Evolutionary conservation across 2,888 invertebrate genomes (phyloP).

Genomic region (Ecdyonurus torrentis): DNA sequence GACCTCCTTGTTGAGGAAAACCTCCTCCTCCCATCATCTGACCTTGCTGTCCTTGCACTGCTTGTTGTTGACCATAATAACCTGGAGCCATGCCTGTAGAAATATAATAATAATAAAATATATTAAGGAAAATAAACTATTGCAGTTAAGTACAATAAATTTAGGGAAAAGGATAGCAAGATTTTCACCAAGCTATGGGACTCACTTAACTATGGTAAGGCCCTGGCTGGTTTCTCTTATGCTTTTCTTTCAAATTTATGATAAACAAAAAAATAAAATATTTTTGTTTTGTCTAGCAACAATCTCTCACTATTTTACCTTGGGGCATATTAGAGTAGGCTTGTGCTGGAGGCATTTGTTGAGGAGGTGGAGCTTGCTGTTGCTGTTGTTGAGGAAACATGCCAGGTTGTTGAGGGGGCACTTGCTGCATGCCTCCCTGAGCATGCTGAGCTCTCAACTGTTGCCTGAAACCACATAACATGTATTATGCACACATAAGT

Average conservation of each 20-base stretch:
- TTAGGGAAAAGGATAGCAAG: too few relatives aligned
- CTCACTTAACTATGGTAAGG: neutral
- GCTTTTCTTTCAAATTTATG: too few relatives aligned
- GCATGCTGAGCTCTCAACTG: constrained; percentile 13
- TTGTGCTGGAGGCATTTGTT: constrained; percentile 13
- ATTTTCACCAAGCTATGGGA: too few relatives aligned
- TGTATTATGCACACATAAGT: too few relatives aligned
- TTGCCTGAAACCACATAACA: constrained; percentile 20
- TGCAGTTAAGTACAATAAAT: too few relatives aligned
- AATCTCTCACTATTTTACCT: too few relatives aligned
- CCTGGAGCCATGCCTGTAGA: neutral
- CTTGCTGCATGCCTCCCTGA: constrained; percentile 18
- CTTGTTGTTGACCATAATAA: neutral
- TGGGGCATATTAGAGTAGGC: constrained; percentile 17
- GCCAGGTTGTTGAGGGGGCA: constrained; percentile 20
- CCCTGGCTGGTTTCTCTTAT: too few relatives aligned
- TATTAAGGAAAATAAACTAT: too few relatives aligned
- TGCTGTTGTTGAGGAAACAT: constrained; percentile 28
- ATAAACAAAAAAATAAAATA: neutral
- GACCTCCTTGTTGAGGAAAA: constrained; percentile 4
- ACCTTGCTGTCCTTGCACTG: neutral
- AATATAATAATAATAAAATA: too few relatives aligned
- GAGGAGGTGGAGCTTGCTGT: constrained; percentile 28
- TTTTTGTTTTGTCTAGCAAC: neutral
- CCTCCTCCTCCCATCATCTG: neutral